Base-by-base conservation (phyloP, 2,113 vertebrate genomes). In the Pachypanchax playfairii region DNA sequence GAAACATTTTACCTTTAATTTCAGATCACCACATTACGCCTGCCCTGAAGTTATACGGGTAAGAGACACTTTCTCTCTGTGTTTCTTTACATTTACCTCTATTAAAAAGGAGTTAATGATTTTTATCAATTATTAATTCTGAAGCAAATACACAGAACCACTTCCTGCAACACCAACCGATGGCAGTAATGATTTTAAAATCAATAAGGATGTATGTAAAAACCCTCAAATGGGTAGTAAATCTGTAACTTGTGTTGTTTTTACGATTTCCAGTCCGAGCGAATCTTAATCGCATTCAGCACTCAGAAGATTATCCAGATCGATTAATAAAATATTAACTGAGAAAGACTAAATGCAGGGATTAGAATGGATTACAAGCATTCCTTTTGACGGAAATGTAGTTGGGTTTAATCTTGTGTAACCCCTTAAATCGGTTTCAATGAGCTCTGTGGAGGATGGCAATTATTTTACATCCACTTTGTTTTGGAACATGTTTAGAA, bases 41-140 rank as follows among this genome's bases (percentile, higher is more conserved):
- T 97, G 95, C 71, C 95, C 95, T 12, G 95, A 97, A 82, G 95
- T 97, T 54, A 97, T 97, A 83, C 92, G 95, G 91, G 95, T 97
- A 88, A 90, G 93, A 62, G 46, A 25, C 55, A 47, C 22, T 28
- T 64, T 44, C 9, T n/a, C n/a, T n/a, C n/a, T n/a, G n/a, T n/a
- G n/a, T n/a, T n/a, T n/a, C n/a, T n/a, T 54, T 9, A 24, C 7
- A 25, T 35, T 5, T 15, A 63, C 33, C 33, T 65, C 46, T 54
- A 29, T 62, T 67, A 15, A 52, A 72, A 64, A 54, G 43, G 1
- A 61, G 46, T 13, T 39, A 36, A 24, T 22, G 0, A 15, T 60
- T 6, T 36, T 24, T n/a, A 58, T 55, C 2, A 51, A 54, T 61
- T 53, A 53, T 47, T 39, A 18, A 39, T 29, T 17, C 5, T 3